Conservation (phyloP, 2,797 vertebrate species). For the Melanotaenia nigrans region DNA sequence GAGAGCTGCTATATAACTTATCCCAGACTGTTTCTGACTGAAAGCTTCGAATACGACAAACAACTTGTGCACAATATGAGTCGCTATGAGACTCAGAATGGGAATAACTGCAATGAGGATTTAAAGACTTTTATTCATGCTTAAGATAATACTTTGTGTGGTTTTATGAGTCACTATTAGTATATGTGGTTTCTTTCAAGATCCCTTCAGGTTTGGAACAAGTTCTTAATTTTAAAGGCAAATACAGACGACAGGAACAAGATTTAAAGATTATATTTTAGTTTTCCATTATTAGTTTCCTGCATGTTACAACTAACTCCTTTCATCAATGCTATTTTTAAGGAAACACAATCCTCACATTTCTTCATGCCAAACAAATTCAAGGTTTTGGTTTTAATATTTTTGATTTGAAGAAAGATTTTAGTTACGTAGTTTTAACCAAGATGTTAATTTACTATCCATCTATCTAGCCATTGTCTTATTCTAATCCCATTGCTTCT, state of each 20-base stretch:
- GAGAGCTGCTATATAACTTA: conserved; percentile 22
- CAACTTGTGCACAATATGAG: neutral
- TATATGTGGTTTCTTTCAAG: neutral
- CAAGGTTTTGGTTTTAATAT: neutral
- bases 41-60: neutral
- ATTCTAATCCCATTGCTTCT: no score
- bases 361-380: neutral
- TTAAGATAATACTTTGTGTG: neutral
- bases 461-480: no score
- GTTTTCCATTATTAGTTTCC: neutral
- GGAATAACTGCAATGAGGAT: neutral
- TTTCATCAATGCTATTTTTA: neutral
- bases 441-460: neutral
- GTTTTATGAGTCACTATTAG: neutral
- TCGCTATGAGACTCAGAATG: neutral
- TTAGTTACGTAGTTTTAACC: neutral
- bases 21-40: conserved; percentile 16
- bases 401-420: neutral
- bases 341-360: neutral
- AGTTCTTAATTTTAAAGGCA: neutral
- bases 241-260: neutral
- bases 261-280: neutral
- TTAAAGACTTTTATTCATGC: neutral
- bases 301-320: neutral
- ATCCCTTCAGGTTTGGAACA: neutral